Evolutionary conservation across 1,140 invertebrate species (phyloP).

Genomic region (Propsilocerus akamusi): DNA sequence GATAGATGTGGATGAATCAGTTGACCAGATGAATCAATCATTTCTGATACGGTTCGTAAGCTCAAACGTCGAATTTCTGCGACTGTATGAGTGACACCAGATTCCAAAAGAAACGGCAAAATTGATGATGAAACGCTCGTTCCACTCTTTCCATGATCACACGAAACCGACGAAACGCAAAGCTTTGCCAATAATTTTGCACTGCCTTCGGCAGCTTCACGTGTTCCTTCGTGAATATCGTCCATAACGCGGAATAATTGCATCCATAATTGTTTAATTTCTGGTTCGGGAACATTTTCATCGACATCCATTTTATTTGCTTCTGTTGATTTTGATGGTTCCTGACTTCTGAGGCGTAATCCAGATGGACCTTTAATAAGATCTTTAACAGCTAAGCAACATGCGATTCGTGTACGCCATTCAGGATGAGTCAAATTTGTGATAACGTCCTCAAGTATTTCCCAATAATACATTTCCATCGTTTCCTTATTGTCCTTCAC

Average conservation of each 20-base stretch:
- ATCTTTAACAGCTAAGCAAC: constrained; percentile 71
- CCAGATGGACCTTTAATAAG: constrained; percentile 40
- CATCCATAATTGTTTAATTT: constrained; percentile 55
- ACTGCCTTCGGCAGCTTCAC: constrained; percentile 58
- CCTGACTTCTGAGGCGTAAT: constrained; percentile 15
- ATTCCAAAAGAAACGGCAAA: constrained; percentile 60
- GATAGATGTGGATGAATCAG: constrained; percentile 62
- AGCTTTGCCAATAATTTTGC: constrained; percentile 57
- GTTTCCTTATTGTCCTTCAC: constrained; percentile 72
- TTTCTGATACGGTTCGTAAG: constrained; percentile 63
- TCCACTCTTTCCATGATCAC: constrained; percentile 55
- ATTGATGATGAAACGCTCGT: constrained; percentile 57
- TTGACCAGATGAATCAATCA: constrained; percentile 58
- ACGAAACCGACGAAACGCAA: constrained; percentile 57
- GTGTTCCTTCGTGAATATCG: constrained; percentile 79
- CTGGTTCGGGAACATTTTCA: constrained; percentile 23
- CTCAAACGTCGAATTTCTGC: constrained; percentile 54
- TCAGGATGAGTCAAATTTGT: constrained; percentile 63
- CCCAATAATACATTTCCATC: constrained; percentile 72
- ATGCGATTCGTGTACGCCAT: constrained; percentile 80
- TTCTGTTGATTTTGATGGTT: not conserved
- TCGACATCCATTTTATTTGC: constrained; percentile 1
- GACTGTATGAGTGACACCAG: constrained; percentile 59
- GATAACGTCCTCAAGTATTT: constrained; percentile 66
- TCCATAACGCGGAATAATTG: constrained; percentile 80